Conservation (phyloP, 2,113 vertebrate genomes). For the Gallinago paraguaiae region DNA sequence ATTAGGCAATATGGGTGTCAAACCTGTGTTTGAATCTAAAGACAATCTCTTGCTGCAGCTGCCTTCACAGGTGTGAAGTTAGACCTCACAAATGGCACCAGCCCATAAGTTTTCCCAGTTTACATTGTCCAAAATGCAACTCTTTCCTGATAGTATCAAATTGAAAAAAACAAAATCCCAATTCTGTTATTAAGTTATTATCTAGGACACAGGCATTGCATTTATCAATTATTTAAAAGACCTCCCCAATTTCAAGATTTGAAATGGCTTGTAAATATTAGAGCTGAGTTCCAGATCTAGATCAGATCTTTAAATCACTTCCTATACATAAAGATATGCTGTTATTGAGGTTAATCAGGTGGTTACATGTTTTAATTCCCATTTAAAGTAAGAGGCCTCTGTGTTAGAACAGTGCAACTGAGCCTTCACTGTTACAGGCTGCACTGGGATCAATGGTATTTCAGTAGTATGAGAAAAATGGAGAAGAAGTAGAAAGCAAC, state of each 20-base stretch:
- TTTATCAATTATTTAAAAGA: neutral
- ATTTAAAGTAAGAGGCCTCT: neutral
- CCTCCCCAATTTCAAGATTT: neutral
- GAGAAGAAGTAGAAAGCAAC: conserved; percentile 1
- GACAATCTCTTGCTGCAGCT: neutral
- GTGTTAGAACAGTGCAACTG: neutral
- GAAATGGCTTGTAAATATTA: neutral
- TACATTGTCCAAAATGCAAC: neutral
- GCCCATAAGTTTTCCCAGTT: neutral
- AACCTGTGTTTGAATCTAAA: neutral
- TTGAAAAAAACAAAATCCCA: neutral
- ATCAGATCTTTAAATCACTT: neutral
- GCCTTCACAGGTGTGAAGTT: neutral
- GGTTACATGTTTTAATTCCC: neutral
- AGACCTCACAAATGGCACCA: neutral
- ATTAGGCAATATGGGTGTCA: neutral
- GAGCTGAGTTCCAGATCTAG: neutral
- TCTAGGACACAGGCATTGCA: neutral
- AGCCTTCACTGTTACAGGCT: neutral
- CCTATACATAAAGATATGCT: neutral
- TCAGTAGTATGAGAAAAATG: neutral
- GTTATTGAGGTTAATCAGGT: neutral
- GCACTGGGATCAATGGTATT: conserved; percentile 26
- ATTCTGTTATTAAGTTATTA: neutral
- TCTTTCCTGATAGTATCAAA: neutral